Base-by-base conservation (phyloP, 2,113 vertebrate species). In the Plectropomus leopardus region DNA sequence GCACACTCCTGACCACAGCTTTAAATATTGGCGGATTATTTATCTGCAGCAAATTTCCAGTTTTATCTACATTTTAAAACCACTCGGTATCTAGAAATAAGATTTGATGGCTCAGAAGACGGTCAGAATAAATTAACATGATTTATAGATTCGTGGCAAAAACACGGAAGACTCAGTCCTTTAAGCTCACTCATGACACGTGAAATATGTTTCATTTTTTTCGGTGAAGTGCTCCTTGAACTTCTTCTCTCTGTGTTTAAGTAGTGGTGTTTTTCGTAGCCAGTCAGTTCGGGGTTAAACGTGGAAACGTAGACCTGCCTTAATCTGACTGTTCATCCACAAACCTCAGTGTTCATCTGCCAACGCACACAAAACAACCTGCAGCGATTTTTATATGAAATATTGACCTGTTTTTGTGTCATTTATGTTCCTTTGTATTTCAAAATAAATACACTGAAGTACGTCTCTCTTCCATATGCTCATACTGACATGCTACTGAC, bases 291-390 rank as follows among this genome's bases (percentile, higher is more conserved):
- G 7, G 36, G 11, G 36, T 50, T 50, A 7, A 59, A 59, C 15
- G 4, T 84, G 54, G 72, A 72, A 73, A 74, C 0, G 30, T 80
- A 71, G 79, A 60, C 14, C 74, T 83, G 90, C 90, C 90, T 91
- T 91, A 91, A 88, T 13, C 3, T 59, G 3, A 51, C 59, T 42
- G 9, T 66, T 76, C 61, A 55, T 60, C 61, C 63, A 63, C 32
- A 72, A 66, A 89, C 89, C 82, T 87, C 80, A 80, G 16, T 2
- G 71, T 86, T 83, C 53, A 30, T 80, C 88, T 90, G 88, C 90
- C 86, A 92, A 88, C 34, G n/a, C 57, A 53, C 23, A 23, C 48
- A 19, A 44, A n/a, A 70, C 59, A 28, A 47, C 17, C 66, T n/a
- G 34, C 59, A 48, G 28, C 53, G 42, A 60, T 79, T 72, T 80